Percentiles rank a stretch among this genome's conserved stretches.
Conservation (phyloP, 2,888 invertebrate species). For the Athrips mouffetella region DNA sequence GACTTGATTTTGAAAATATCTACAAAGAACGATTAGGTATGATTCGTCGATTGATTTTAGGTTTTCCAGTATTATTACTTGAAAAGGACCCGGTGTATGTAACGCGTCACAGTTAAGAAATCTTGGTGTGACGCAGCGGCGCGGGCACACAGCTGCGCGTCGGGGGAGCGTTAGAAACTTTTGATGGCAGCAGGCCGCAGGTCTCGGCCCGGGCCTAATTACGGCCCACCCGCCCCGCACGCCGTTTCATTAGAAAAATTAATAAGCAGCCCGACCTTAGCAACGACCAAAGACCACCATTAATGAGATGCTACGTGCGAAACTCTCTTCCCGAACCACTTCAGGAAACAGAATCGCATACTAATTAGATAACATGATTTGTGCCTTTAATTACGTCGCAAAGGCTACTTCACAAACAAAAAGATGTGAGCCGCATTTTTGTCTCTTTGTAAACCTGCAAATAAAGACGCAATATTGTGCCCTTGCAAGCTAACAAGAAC, state of each 20-base stretch:
- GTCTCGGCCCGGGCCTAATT: slow-evolving; percentile 45
- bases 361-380: slow-evolving; percentile 11
- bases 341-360: slow-evolving; percentile 14
- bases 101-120: slow-evolving; percentile 46
- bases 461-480: neutral
- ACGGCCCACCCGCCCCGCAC: slow-evolving; percentile 32
- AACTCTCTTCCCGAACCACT: slow-evolving; percentile 35
- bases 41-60: no score
- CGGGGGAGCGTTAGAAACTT: slow-evolving; percentile 59
- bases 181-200: slow-evolving; percentile 46
- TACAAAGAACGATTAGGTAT: no score
- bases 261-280: slow-evolving; percentile 42
- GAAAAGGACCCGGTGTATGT: slow-evolving; percentile 11
- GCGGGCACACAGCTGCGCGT: slow-evolving; percentile 38
- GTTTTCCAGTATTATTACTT: no score
- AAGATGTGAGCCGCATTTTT: neutral
- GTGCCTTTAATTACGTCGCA: neutral
- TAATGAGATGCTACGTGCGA: slow-evolving; percentile 35
- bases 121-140: slow-evolving; percentile 27
- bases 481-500: neutral
- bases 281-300: slow-evolving; percentile 32
- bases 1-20: no score
- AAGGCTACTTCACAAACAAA: neutral
- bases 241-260: slow-evolving; percentile 55
- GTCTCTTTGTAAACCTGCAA: neutral